Evolutionary conservation across 2,113 vertebrate species (phyloP), one percentile per base, ranked within the genome.

Genomic region (Reinhardtius hippoglossoides): DNA sequence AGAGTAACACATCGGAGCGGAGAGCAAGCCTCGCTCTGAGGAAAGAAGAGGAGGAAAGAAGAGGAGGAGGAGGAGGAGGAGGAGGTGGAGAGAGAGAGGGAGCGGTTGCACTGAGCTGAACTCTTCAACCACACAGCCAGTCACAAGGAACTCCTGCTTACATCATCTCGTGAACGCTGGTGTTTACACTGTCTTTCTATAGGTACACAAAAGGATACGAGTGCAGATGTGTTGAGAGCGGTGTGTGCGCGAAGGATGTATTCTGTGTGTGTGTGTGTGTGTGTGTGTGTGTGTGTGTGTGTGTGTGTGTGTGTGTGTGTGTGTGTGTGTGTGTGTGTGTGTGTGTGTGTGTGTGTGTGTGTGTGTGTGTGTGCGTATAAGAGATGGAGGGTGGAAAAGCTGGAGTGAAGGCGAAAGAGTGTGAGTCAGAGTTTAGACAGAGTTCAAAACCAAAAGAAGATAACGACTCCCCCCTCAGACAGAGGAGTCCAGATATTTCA

Each of bases 391-490:
- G 62, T 74, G 61, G 71, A 82, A 81, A 68, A 68, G 66, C 6
- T 71, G 61, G 63, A 69, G 40, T 73, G 37, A 81, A 71, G 42
- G 57, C 18, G 9, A 74, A n/a, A 50, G 66, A 59, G 61, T 58
- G 27, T 76, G 68, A 72, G 74, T 74, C 72, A 64, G 80, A 84
- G 86, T 86, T 87, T 69, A 86, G 48, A 44, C 12, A 81, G 67
- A 90, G 85, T 85, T 91, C 76, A 91, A 91, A 31, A 60, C 21
- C 69, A 23, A 71, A 76, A 81, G 67, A 71, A 78, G 67, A 60
- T 69, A 61, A 78, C 71, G 50, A 76, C 73, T 73, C 68, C 27
- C 27, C 16, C 60, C 46, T 68, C 60, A 71, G 72, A 73, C 27
- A 54, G 26, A 20, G 50, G 35, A 71, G 65, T 67, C 37, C 10